These are phyloP conservation scores for Hypomesus transpacificus DNA, from an alignment of 2,113 vertebrate genomes.

Conservation along the genomic window DNA sequence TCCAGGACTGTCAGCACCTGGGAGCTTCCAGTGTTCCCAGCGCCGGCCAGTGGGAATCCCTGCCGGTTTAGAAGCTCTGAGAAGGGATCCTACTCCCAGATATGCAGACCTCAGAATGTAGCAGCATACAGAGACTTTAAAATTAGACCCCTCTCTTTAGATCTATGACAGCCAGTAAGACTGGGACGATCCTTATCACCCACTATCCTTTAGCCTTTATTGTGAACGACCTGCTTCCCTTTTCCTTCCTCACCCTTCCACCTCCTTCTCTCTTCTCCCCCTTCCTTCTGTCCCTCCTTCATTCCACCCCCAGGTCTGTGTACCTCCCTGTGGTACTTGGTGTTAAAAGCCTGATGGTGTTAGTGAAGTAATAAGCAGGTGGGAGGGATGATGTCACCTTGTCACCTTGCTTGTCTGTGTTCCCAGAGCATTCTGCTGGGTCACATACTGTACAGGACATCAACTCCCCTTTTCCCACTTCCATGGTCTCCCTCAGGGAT, in stretches of 20 bases:
- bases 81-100: slow-evolving; percentile 26
- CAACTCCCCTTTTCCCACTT: slow-evolving; percentile 15
- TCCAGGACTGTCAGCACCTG: slow-evolving; percentile 30
- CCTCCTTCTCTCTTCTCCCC: not conserved
- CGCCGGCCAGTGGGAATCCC: slow-evolving; percentile 37
- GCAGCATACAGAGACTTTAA: slow-evolving; percentile 42
- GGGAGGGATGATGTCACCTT: slow-evolving; percentile 53
- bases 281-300: not conserved
- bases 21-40: slow-evolving; percentile 11
- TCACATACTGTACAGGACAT: slow-evolving; percentile 13
- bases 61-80: slow-evolving; percentile 20
- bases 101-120: slow-evolving; percentile 15
- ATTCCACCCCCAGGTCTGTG: too few species aligned
- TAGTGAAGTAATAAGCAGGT: slow-evolving; percentile 31
- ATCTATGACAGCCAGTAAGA: slow-evolving; percentile 23
- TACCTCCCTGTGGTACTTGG: not conserved
- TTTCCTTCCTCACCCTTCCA: not conserved
- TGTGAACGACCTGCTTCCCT: not conserved
- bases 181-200: slow-evolving; percentile 36
- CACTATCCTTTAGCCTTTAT: not conserved
- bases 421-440: slow-evolving; percentile 1
- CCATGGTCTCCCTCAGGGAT: not conserved
- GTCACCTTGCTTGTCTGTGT: slow-evolving; percentile 16
- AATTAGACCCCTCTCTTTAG: slow-evolving; percentile 43
- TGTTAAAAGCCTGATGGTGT: slow-evolving; percentile 1